Evolutionary conservation across 2,888 invertebrate species (phyloP), one percentile per base, ranked within the genome.

Genomic region (Melanophora roralis): DNA sequence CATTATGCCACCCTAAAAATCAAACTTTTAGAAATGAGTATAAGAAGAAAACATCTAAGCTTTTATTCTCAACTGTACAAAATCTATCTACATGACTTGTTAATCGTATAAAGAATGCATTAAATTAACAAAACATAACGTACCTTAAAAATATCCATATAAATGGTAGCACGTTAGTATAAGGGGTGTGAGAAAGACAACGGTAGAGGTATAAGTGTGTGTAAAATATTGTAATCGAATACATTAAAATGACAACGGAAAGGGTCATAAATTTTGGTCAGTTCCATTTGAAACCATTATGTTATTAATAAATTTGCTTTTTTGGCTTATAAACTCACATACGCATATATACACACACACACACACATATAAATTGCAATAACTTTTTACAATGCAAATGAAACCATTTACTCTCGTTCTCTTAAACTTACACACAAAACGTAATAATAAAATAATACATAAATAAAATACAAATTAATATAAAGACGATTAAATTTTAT

Each of bases 301-400:
- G 81, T 83, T 85, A 85, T 84, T 86, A 86, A 86, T 85, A 86
- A 84, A 83, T 85, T 60, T 49, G 49, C 43, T 45, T 34, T 12
- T 71, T 57, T 8, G 47, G 2, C 11, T 19, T 34, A 16, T 14
- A 27, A 11, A 8, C 23, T 34, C 62, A 47, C 9, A 47, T 9
- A 14, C 12, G 21, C 49, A 16, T n/a, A n/a, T n/a, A n/a, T 14
- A 27, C 19, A 8, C 23, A 19, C 62, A 47, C 9, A 47, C n/a
- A 14, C n/a, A 5, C 5, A 36, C 12, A 45, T 32, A 32, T 21
- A 43, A 19, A 55, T 16, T 43, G 51, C 53, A 47, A 23, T 49
- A 32, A 36, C 36, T 64, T 36, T 21, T 21, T 11, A 38, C 38
- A 40, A 40, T 40, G 40, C 59, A 40, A 59, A 40, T 59, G 23